Conservation (phyloP, 2,113 vertebrate species). For the cattle (Bos taurus) region DNA sequence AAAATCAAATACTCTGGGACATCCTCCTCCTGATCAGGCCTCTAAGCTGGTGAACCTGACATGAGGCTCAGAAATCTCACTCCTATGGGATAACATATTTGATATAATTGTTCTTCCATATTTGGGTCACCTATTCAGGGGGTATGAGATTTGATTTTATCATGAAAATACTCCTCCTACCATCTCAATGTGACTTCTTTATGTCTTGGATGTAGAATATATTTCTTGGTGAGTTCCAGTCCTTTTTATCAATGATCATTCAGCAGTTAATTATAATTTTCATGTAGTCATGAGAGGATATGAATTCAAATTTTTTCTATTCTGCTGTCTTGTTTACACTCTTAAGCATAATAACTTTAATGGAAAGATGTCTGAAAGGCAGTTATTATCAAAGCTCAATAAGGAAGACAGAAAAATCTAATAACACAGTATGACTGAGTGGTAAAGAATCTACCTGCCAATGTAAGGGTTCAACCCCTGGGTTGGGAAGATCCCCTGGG, state of each 20-base stretch:
- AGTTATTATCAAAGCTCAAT: neutral
- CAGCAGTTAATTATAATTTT: neutral
- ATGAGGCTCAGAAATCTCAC: neutral
- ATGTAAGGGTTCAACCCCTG: neutral
- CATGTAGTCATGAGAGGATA: neutral
- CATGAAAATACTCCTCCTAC: neutral
- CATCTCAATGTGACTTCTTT: neutral
- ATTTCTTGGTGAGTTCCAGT: neutral
- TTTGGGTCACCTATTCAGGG: neutral
- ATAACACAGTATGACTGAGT: neutral
- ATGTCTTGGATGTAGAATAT: neutral
- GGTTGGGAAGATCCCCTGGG: neutral
- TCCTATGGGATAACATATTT: neutral
- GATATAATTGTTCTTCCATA: neutral
- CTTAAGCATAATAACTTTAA: neutral
- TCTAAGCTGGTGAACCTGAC: neutral
- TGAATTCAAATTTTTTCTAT: neutral
- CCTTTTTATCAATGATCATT: neutral
- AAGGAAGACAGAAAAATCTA: neutral
- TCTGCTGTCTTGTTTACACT: neutral
- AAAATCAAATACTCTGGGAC: neutral
- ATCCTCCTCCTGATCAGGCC: neutral
- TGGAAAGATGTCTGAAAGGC: neutral
- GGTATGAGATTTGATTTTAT: neutral
- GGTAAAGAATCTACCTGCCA: neutral